Percentiles rank a stretch among this genome's conserved stretches.
phyloP scores from a whole-genome alignment of 64 coral and sea anemone species.

The Dendrophyllia cribrosa region DNA sequence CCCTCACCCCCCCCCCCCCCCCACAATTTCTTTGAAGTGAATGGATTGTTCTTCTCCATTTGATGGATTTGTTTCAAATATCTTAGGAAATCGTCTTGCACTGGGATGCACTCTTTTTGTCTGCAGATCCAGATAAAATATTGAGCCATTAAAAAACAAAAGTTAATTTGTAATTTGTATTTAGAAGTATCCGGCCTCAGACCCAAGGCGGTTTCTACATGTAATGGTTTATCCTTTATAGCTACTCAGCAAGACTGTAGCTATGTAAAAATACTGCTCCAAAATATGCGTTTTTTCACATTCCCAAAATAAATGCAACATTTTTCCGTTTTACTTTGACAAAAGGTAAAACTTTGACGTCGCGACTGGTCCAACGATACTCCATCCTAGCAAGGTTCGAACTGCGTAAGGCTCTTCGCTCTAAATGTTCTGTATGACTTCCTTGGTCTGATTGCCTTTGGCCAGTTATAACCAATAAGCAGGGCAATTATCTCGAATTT shows the following conservation, averaged over 20 bases:
- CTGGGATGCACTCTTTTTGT: slow-evolving; percentile 31
- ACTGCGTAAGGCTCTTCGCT: no score
- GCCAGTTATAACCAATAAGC: no score
- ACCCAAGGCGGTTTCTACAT: neutral
- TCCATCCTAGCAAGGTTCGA: no score
- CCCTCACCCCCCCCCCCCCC: no score
- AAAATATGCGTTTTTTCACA: slow-evolving; percentile 3
- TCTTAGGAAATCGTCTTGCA: neutral
- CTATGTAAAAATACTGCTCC: neutral
- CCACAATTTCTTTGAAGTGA: neutral
- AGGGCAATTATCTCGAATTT: no score
- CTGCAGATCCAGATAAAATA: slow-evolving; percentile 8
- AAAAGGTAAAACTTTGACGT: no score
- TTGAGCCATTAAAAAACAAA: slow-evolving; percentile 19
- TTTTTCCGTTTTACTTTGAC: slow-evolving; percentile 21
- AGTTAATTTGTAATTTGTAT: neutral
- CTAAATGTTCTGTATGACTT: no score
- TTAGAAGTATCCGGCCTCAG: neutral
- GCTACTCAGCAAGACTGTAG: neutral
- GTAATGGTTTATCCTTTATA: neutral
- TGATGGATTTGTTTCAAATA: neutral
- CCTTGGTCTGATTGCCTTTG: no score
- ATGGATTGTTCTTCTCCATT: neutral
- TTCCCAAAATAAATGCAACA: slow-evolving; percentile 36
- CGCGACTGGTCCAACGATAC: no score